Base-by-base conservation (phyloP, 2,113 vertebrate species). In the Ictalurus punctatus region DNA sequence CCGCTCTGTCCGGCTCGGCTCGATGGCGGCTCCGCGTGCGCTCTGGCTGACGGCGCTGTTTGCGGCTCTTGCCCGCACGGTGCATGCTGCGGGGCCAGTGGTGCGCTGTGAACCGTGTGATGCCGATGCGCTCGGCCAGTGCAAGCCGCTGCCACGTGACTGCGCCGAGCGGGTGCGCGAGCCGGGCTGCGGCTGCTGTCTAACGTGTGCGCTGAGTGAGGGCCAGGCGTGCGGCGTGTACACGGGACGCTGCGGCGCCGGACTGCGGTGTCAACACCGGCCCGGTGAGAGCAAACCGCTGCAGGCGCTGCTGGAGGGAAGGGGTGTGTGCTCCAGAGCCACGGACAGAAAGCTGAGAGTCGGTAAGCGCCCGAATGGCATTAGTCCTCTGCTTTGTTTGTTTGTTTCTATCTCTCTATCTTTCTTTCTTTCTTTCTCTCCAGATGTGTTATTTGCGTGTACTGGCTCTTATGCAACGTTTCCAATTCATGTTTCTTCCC, bases 111-210 rank as follows among this genome's bases (percentile, higher is more conserved):
- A 98, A 91, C 96, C 97, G 2, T 99, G 98, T 93, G 97, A 99
- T 92, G 91, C 95, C 74, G 94, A 93, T 6, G 96, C 97, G 73
- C 93, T 97, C 71, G 95, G 96, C 88, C 97, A 96, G 91, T 98
- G 98, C 95, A 96, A 95, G 92, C 97, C 97, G 12, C 93, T 97
- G 92, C 94, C 95, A 34, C 92, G 95, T 61, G 95, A 96, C 86
- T 99, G 98, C 93, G 73, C 94, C 9, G 97, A 98, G 93, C 91
- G 92, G 88, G 96, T 97, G 89, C 95, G 96, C 80, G 98, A 99
- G 93, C 97, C 98, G 0, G 97, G 97, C 90, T 99, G 98, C 90
- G 97, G 98, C 91, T 99, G 98, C 95, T 99, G 98, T 94, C 88
- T 96, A 94, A 98, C 97, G 79, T 99, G 98, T 94, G 97, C 98